Base-by-base conservation (phyloP, 2,797 vertebrate species). In the Meda fulgida region DNA sequence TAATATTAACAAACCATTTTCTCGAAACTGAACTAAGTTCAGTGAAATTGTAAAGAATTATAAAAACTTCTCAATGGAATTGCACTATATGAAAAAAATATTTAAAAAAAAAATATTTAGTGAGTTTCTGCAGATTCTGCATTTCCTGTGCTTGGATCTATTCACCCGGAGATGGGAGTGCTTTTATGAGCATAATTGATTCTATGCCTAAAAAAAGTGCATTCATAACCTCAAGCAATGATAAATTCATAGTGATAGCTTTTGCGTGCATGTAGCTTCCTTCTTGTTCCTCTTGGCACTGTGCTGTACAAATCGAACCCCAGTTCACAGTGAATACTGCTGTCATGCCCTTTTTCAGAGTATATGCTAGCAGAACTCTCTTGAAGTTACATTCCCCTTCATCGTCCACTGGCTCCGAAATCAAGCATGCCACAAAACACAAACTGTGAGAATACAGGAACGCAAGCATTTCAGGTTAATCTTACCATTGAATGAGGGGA, bases 401-500 rank as follows among this genome's bases (percentile, higher is more conserved):
- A 84, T 78, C 36, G 65, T 46, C 26, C 76, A 51, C 29, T 36
- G 40, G 53, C 48, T 26, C 10, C 10, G 21, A 40, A 86, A 76
- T 58, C 31, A 70, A 70, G 38, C 48, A 18, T 19, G 53, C 9
- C 46, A 23, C 16, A 84, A 55, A 81, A 80, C 60, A 18, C 21
- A 2, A 36, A 70, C 46, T 43, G 31, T 63, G 40, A 75, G 34
- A 84, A 76, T 55, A 63, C 65, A 80, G 70, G 43, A 78, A 82
- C 26, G 26, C 26, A 73, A 78, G 19, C 51, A 34, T 36, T 65
- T 51, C 65, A 78, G 36, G 79, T 67, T 85, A 85, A 85, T 87
- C 80, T 79, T 65, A 73, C 75, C 80, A 65, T 73, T 87, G 76
- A 81, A 85, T 79, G 40, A 73, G 71, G 23, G 53, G 51, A 51